Evolutionary conservation across 2,888 invertebrate genomes (phyloP).

Genomic region (Eupithecia centaureata): DNA sequence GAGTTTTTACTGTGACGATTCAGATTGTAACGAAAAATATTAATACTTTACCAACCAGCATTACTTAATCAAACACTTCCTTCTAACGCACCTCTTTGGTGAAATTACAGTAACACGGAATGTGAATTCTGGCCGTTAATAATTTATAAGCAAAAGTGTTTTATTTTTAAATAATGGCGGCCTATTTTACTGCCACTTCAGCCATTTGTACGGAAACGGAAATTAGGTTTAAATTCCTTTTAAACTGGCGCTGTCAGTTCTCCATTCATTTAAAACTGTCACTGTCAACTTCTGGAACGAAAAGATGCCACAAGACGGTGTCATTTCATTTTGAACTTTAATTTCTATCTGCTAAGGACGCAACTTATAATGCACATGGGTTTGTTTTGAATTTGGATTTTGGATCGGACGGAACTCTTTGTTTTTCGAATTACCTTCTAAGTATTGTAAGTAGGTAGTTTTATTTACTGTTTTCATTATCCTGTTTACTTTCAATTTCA

Average conservation of each 20-base stretch:
- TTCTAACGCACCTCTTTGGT: not conserved
- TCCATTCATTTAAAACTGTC: not conserved
- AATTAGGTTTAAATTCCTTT: not conserved
- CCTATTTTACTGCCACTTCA: slow-evolving; percentile 3
- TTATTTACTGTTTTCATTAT: no score
- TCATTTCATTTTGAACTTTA: slow-evolving; percentile 1
- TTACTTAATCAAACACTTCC: not conserved
- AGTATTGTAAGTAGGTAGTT: no score
- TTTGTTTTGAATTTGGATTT: not conserved
- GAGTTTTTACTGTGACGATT: not conserved
- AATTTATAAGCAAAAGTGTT: slow-evolving; percentile 6
- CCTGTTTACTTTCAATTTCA: not conserved
- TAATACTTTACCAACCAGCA: not conserved
- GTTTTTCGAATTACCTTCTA: not conserved
- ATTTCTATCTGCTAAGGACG: rapidly evolving
- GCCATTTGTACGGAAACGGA: not conserved
- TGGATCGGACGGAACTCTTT: not conserved
- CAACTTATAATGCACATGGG: not conserved
- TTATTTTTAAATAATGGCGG: slow-evolving; percentile 19
- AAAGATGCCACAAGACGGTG: not conserved
- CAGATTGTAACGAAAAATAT: not conserved
- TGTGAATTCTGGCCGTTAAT: not conserved
- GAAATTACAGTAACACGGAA: not conserved
- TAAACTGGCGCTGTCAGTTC: not conserved
- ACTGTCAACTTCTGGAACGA: not conserved